Evolutionary conservation across 1,140 invertebrate species (phyloP).

Genomic region (Chelonus insularis): DNA sequence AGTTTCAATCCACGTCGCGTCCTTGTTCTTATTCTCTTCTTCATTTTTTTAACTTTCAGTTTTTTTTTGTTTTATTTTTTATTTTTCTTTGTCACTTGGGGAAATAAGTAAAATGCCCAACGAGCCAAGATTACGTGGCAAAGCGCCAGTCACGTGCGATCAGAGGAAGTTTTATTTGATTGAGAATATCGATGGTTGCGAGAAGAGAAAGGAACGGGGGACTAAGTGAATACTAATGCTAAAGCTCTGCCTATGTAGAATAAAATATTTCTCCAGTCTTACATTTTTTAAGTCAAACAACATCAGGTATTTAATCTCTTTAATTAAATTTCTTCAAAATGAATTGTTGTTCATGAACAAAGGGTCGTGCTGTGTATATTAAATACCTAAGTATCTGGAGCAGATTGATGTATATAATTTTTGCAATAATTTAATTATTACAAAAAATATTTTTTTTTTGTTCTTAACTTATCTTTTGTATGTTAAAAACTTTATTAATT

Average conservation of each 20-base stretch:
- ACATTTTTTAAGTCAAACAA: too few relatives aligned
- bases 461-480: too few relatives aligned
- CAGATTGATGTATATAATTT: too few relatives aligned
- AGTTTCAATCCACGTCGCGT: slow-evolving; percentile 12
- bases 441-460: too few relatives aligned
- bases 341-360: too few relatives aligned
- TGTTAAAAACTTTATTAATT: too few relatives aligned
- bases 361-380: too few relatives aligned
- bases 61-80: slow-evolving; percentile 1
- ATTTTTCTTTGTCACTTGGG: slow-evolving; percentile 4
- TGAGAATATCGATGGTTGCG: slow-evolving; percentile 15
- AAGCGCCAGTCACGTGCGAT: slow-evolving; percentile 22
- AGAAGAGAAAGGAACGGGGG: not conserved
- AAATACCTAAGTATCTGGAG: too few relatives aligned
- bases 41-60: not conserved
- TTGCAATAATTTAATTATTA: not conserved
- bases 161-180: slow-evolving; percentile 25
- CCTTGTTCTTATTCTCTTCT: slow-evolving; percentile 14
- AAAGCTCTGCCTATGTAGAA: not conserved
- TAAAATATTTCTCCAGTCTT: too few relatives aligned
- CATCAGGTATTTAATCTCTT: too few relatives aligned
- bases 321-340: too few relatives aligned
- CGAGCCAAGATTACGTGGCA: slow-evolving; percentile 28
- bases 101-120: slow-evolving; percentile 27
- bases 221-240: not conserved